Evolutionary conservation across 1,140 invertebrate genomes (phyloP).

Genomic region (Panonychus citri): DNA sequence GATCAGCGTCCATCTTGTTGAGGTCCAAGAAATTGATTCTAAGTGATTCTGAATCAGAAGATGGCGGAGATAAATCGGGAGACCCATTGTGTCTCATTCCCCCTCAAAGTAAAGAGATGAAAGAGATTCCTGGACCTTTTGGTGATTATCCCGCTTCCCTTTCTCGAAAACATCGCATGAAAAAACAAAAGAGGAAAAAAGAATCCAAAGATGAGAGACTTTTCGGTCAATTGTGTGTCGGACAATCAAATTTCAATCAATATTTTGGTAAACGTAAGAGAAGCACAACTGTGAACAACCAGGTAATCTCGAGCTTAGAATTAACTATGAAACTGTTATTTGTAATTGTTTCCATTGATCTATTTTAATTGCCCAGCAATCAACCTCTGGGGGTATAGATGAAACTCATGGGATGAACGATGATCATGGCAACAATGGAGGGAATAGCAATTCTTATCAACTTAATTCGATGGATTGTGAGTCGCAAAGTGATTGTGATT

Average conservation of each 20-base stretch:
- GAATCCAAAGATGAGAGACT: background rate
- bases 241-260: background rate
- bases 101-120: background rate
- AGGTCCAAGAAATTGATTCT: background rate
- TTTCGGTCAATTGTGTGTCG: background rate
- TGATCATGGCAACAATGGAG: background rate
- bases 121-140: background rate
- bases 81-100: background rate
- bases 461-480: background rate
- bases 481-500: background rate
- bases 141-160: background rate
- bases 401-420: background rate
- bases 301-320: too few species aligned
- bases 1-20: conserved; percentile 1
- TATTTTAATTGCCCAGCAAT: background rate
- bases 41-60: background rate
- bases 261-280: conserved; percentile 2
- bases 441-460: background rate
- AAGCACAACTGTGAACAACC: background rate
- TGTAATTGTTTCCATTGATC: background rate
- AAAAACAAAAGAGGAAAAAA: background rate
- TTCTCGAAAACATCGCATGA: background rate
- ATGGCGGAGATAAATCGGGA: background rate
- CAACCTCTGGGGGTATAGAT: background rate
- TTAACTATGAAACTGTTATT: too few species aligned